phyloP scores from a whole-genome alignment of 2,888 invertebrate genomes.

The Isotomurus palustris region DNA sequence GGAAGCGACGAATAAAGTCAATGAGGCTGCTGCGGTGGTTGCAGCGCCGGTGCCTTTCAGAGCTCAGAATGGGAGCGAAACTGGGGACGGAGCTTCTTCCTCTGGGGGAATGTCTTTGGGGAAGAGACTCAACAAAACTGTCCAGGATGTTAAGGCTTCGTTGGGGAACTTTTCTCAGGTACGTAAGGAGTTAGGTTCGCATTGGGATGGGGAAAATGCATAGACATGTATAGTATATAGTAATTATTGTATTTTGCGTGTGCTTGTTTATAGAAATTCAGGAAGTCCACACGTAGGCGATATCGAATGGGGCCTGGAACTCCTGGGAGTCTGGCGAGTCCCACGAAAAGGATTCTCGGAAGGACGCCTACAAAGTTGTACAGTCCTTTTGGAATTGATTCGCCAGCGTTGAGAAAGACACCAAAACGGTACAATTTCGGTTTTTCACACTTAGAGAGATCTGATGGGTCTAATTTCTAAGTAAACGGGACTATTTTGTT shows the following conservation, averaged over 20 bases:
- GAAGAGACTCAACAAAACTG: slow-evolving; percentile 39
- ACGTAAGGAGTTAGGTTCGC: not conserved
- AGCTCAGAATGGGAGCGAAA: slow-evolving; percentile 18
- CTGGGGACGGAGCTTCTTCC: slow-evolving; percentile 11
- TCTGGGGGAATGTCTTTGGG: slow-evolving; percentile 24
- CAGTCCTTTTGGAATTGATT: slow-evolving; percentile 71
- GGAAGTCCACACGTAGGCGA: slow-evolving; percentile 56
- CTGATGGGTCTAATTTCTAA: no score
- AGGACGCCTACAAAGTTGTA: slow-evolving; percentile 69
- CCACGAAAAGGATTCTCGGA: slow-evolving; percentile 51
- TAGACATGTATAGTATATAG: not conserved
- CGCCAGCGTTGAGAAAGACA: slow-evolving; percentile 52
- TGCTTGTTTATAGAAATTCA: slow-evolving; percentile 54
- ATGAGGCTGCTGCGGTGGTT: not conserved
- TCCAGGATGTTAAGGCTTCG: slow-evolving; percentile 42
- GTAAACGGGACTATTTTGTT: no score
- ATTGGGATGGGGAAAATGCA: not conserved
- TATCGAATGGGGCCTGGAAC: slow-evolving; percentile 48
- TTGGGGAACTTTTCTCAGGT: slow-evolving; percentile 45
- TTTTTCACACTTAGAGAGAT: no score
- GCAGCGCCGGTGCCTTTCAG: slow-evolving; percentile 11
- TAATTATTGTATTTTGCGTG: not conserved
- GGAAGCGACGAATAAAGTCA: not conserved
- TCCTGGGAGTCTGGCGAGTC: slow-evolving; percentile 41
- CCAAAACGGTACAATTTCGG: slow-evolving; percentile 27